Conservation (phyloP, 2,113 vertebrate species). For the Laticauda laticaudata region DNA sequence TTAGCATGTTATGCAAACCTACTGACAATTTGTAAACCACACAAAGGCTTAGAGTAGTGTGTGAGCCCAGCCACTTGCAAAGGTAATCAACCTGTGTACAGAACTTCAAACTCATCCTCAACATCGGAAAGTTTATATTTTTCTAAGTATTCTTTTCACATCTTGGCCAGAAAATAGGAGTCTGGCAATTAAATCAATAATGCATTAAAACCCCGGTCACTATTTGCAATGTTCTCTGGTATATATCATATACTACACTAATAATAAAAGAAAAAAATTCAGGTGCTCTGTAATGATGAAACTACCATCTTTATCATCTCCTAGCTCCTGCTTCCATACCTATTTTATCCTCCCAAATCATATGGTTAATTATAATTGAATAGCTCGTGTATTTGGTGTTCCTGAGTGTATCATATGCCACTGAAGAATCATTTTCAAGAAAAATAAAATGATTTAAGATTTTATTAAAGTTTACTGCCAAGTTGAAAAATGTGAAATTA, state of each 20-base stretch:
- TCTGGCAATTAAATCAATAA: not conserved
- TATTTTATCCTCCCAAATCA: not conserved
- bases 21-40: not conserved
- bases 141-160: not conserved
- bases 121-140: not conserved
- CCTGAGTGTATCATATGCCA: not conserved
- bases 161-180: not conserved
- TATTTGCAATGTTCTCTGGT: not conserved
- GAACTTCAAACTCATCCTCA: not conserved
- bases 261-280: not conserved
- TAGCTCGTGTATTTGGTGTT: not conserved
- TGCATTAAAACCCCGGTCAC: not conserved
- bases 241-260: not conserved
- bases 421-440: not conserved
- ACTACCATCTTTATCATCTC: not conserved
- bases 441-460: not conserved
- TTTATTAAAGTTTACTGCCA: constrained; percentile 23
- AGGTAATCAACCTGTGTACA: not conserved
- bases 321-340: not conserved
- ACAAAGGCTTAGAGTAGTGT: not conserved
- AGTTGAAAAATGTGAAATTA: constrained; percentile 29
- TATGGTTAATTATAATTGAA: constrained; percentile 7
- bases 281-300: not conserved
- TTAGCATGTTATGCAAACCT: not conserved
- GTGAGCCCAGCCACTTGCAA: not conserved